Evolutionary conservation across 2,797 vertebrate species (phyloP).

Genomic region (Melanogrammus aeglefinus): DNA sequence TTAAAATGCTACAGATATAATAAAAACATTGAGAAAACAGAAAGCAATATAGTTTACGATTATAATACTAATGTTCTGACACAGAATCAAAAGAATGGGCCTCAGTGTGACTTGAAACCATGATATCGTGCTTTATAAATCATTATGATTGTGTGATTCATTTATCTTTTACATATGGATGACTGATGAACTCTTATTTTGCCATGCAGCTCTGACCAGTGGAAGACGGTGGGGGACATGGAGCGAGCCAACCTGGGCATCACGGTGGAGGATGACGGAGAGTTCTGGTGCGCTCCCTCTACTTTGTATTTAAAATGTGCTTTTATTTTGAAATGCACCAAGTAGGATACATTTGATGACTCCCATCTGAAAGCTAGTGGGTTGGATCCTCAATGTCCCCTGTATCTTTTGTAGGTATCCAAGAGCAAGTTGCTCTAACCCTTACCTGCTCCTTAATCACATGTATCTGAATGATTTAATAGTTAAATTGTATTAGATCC

Average conservation of each 20-base stretch:
- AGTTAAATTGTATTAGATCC: no score
- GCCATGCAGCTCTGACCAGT: slow-evolving; percentile 84
- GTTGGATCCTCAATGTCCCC: no score
- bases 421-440: no score
- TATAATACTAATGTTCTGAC: no score
- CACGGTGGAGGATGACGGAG: slow-evolving; percentile 86
- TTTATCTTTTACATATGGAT: neutral
- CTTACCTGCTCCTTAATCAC: no score
- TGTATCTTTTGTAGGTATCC: no score
- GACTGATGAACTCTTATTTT: neutral
- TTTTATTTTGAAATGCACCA: neutral
- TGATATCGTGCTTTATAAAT: neutral
- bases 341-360: neutral
- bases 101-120: neutral
- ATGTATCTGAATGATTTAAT: no score
- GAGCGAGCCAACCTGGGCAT: slow-evolving; percentile 83
- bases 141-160: slow-evolving; percentile 1
- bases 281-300: slow-evolving; percentile 84
- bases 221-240: slow-evolving; percentile 80
- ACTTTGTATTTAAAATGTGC: neutral
- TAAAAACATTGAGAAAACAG: neutral
- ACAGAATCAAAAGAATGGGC: neutral
- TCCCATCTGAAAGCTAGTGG: no score
- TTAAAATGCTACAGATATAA: neutral
- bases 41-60: no score